Evolutionary conservation across 2,113 vertebrate genomes (phyloP), one percentile per base, ranked within the genome.

Genomic region (Nansenia antarctica): DNA sequence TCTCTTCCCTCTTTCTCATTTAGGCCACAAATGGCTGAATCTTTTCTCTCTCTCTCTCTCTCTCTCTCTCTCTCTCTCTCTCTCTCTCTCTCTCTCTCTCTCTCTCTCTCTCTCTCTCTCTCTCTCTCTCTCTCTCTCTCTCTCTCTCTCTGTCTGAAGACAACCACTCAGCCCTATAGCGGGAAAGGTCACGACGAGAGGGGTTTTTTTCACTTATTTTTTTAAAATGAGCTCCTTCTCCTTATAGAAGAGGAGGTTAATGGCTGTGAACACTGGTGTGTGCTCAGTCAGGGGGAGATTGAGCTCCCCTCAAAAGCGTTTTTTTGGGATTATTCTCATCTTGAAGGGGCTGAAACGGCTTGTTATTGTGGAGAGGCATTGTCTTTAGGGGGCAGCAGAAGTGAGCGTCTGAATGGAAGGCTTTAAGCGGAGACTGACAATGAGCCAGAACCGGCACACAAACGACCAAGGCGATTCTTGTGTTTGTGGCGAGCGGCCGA

Each of bases 381-480:
- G 89, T 91, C 90, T 91, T 90, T 72, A 78, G 80, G 85, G 90
- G 91, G 88, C 90, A 89, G 89, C 84, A 86, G 87, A 91, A 91
- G 89, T 91, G 88, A 90, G 79, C 29, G 32, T 81, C 87, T 74
- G 79, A 86, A 90, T 83, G 74, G 60, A 74, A 62, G 85, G 77
- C 83, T 91, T n/a, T 90, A 66, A 74, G 73, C 67, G 31, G 70
- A 30, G 53, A 65, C 82, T 72, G 75, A 91, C 87, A 92, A 91
- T 86, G 70, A 81, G 72, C 77, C 67, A 67, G 82, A 53, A 20
- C 49, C 49, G 42, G 42, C 42, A 47, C 14, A 18, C 42, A 47
- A 3, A n/a, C n/a, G n/a, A n/a, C n/a, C n/a, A n/a, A n/a, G 42
- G 14, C 42, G 1, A n/a, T 58, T 27, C 15, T 58, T 32, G 60